These are phyloP conservation scores for Todiramphus saurophagus DNA, from an alignment of 2,113 vertebrate species.

Conservation along the genomic window DNA sequence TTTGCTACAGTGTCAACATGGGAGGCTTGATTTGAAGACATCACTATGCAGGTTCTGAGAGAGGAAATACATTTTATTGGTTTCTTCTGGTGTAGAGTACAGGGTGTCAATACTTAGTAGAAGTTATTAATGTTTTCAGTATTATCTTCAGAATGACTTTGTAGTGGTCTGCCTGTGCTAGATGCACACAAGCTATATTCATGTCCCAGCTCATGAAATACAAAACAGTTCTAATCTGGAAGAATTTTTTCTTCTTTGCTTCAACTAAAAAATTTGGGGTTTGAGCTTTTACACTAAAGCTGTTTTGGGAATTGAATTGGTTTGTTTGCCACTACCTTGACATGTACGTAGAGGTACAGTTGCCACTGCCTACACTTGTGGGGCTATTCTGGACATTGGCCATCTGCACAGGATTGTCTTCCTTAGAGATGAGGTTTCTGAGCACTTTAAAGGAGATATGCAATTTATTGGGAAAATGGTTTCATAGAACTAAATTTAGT, in stretches of 20 bases:
- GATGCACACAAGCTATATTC: not conserved
- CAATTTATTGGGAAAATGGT: not conserved
- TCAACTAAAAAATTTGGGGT: rapidly evolving
- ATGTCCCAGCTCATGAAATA: not conserved
- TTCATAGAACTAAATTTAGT: not conserved
- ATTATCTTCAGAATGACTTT: not conserved
- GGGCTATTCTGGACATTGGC: not conserved
- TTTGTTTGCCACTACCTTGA: not conserved
- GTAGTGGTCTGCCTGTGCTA: not conserved
- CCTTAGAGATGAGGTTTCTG: not conserved
- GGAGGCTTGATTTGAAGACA: not conserved
- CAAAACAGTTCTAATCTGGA: not conserved
- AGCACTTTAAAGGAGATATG: not conserved
- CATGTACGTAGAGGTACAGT: not conserved
- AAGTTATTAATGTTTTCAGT: not conserved
- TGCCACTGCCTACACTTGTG: not conserved
- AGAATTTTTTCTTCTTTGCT: not conserved
- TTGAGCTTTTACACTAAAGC: not conserved
- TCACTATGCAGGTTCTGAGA: not conserved
- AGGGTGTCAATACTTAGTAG: not conserved
- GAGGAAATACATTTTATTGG: not conserved
- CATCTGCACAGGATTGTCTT: not conserved
- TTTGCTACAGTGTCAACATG: not conserved
- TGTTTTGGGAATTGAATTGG: not conserved
- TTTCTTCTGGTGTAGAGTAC: not conserved